Percentiles rank a stretch among this genome's conserved stretches.
Conservation (phyloP, 2,797 vertebrate genomes). For the Girardinus metallicus region DNA sequence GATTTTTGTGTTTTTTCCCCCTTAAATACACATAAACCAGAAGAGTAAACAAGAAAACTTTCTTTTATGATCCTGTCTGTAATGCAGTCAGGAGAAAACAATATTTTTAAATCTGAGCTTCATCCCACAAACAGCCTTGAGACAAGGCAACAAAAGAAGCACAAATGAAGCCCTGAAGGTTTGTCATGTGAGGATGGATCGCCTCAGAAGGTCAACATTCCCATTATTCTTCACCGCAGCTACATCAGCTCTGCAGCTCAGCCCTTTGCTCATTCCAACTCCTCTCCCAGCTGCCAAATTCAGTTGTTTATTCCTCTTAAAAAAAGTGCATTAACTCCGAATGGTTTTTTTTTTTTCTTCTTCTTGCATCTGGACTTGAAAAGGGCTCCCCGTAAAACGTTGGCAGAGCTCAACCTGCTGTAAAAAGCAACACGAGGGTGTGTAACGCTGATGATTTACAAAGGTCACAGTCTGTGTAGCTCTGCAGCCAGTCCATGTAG, state of each 20-base stretch:
- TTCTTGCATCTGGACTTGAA: slow-evolving; percentile 28
- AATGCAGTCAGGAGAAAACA: slow-evolving; percentile 17
- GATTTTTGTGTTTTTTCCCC: not conserved
- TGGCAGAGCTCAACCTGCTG: slow-evolving; percentile 55
- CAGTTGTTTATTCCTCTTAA: slow-evolving; percentile 40
- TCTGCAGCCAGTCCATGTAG: slow-evolving; percentile 65
- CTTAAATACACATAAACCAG: not conserved
- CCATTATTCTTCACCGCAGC: slow-evolving; percentile 65
- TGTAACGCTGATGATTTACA: slow-evolving; percentile 79
- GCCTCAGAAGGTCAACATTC: slow-evolving; percentile 75
- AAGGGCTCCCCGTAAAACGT: slow-evolving; percentile 48
- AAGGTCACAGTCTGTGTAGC: slow-evolving; percentile 77
- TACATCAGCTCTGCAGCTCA: slow-evolving; percentile 56
- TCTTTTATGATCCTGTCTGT: slow-evolving; percentile 22
- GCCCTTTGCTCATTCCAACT: slow-evolving; percentile 35
- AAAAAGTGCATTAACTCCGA: slow-evolving; percentile 24
- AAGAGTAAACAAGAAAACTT: not conserved
- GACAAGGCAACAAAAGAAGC: slow-evolving; percentile 9
- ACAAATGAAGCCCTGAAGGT: slow-evolving; percentile 69
- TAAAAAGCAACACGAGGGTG: slow-evolving; percentile 72
- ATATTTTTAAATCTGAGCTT: slow-evolving; percentile 51
- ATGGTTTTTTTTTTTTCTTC: slow-evolving; percentile 26
- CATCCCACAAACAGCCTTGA: slow-evolving; percentile 48
- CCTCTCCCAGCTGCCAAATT: slow-evolving; percentile 16
- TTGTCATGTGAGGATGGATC: slow-evolving; percentile 72